Evolutionary conservation across 2,797 vertebrate species (phyloP), one percentile per base, ranked within the genome.

Genomic region (Spinus pinus): DNA sequence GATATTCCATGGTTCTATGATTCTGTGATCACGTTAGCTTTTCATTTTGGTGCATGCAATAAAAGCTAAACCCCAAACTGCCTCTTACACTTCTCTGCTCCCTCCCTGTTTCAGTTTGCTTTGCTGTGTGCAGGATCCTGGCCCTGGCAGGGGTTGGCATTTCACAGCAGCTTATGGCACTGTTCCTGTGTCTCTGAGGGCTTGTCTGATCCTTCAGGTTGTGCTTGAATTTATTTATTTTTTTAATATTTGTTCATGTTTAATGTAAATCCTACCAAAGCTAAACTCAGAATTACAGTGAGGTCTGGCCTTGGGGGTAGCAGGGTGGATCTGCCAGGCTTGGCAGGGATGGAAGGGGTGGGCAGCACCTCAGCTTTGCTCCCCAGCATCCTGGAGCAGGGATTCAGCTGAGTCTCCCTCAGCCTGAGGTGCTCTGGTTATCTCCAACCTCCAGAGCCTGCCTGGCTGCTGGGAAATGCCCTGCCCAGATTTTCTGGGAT

Each of bases 301-400:
- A 60, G 72, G 47, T 66, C 19, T 73, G 42, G 61, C 88, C 84
- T 62, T 54, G 1, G 1, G 78, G 79, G 81, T 6, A 25, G 33
- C 37, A n/a, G 94, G 65, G 39, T 62, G 81, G 28, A 49, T 81
- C 93, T 96, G 73, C 74, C 33, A 16, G 50, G 70, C 60, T 94
- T 50, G 56, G 14, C 70, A 6, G 64, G 50, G 67, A 3, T 42
- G 20, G 51, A 42, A 67, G 42, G 44, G 60, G 24, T 28, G 61
- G 49, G 70, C 19, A 35, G 56, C 50, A 17, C 47, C 42, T 71
- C 80, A 4, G 41, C 19, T 60, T 22, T 50, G 57, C 78, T 71
- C 30, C 61, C 54, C n/a, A 21, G n/a, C 64, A 7, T 77, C 78
- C 65, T 41, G 33, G 42, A 69, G 78, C 9, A 25, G 25, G 62